Conservation (phyloP, 2,113 vertebrate species). For the Chascanopsetta lugubris region DNA sequence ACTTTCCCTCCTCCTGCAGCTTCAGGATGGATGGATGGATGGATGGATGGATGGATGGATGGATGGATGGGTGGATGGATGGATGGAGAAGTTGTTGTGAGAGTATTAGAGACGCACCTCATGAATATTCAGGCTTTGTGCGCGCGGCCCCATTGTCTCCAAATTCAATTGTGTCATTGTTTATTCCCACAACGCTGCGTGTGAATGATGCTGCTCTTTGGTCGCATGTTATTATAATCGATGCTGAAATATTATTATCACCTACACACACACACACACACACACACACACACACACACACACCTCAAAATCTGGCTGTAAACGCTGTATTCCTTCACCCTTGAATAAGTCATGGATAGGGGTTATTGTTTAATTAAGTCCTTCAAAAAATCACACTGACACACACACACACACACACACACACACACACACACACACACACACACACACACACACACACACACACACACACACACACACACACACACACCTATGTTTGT, state of each 20-base stretch:
- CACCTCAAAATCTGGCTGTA: conserved; percentile 16
- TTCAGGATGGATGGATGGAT: background rate
- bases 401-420: conserved; percentile 19
- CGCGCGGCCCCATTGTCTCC: conserved; percentile 50
- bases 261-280: conserved; percentile 1
- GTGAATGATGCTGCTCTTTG: conserved; percentile 11
- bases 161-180: conserved; percentile 65
- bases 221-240: background rate
- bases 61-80: no score
- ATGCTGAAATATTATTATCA: conserved; percentile 8
- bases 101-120: conserved; percentile 50
- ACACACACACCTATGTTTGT: conserved; percentile 33
- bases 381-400: conserved; percentile 33
- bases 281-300: background rate
- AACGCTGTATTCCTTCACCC: conserved; percentile 35
- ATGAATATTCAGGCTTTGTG: conserved; percentile 66
- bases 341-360: conserved; percentile 49
- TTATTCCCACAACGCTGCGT: conserved; percentile 29
- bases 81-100: conserved; percentile 51
- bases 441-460: conserved; percentile 40
- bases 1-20: background rate
- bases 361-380: conserved; percentile 43
- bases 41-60: conserved; percentile 39
- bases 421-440: conserved; percentile 26
- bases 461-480: conserved; percentile 29